A percentile compares a stretch with the other conserved stretches of the same genome.
These are phyloP conservation scores for Cabera pusaria DNA, from an alignment of 2,888 invertebrate species.

Conservation along the genomic window DNA sequence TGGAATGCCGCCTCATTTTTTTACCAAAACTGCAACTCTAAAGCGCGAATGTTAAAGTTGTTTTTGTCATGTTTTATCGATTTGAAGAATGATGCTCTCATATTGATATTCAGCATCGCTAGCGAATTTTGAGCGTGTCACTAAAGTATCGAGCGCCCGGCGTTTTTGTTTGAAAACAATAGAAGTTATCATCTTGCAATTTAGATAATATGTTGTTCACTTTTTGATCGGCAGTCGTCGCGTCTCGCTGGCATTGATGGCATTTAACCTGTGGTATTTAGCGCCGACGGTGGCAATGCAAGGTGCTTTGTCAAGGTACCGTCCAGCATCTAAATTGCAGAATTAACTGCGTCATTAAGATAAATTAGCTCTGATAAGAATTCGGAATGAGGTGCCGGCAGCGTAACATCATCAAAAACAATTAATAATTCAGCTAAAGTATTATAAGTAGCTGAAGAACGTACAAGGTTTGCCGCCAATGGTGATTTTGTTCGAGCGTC, in stretches of 20 bases:
- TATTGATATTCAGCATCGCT: slow-evolving; percentile 46
- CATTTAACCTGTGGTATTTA: slow-evolving; percentile 67
- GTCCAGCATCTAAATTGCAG: slow-evolving; percentile 71
- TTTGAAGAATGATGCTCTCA: slow-evolving; percentile 52
- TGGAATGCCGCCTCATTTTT: slow-evolving; percentile 48
- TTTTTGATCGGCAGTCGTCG: slow-evolving; percentile 57
- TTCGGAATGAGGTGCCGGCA: slow-evolving; percentile 59
- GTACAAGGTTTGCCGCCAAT: slow-evolving; percentile 34
- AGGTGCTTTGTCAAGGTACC: slow-evolving; percentile 65
- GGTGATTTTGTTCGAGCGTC: slow-evolving; percentile 32
- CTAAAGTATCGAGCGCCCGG: slow-evolving; percentile 44
- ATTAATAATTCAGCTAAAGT: slow-evolving; percentile 34
- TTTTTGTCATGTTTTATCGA: slow-evolving; percentile 38
- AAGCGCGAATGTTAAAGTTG: slow-evolving; percentile 32
- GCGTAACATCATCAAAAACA: slow-evolving; percentile 52
- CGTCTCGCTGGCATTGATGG: slow-evolving; percentile 59
- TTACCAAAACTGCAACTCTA: slow-evolving; percentile 23
- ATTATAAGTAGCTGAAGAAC: slow-evolving; percentile 18
- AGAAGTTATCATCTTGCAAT: slow-evolving; percentile 54
- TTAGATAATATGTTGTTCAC: slow-evolving; percentile 69
- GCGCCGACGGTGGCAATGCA: slow-evolving; percentile 72
- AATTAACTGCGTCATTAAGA: slow-evolving; percentile 77
- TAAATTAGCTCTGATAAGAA: slow-evolving; percentile 73
- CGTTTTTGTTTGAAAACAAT: slow-evolving; percentile 62
- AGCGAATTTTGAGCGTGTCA: slow-evolving; percentile 45